phyloP scores from a whole-genome alignment of 2,113 vertebrate species.

The Paralichthys olivaceus region DNA sequence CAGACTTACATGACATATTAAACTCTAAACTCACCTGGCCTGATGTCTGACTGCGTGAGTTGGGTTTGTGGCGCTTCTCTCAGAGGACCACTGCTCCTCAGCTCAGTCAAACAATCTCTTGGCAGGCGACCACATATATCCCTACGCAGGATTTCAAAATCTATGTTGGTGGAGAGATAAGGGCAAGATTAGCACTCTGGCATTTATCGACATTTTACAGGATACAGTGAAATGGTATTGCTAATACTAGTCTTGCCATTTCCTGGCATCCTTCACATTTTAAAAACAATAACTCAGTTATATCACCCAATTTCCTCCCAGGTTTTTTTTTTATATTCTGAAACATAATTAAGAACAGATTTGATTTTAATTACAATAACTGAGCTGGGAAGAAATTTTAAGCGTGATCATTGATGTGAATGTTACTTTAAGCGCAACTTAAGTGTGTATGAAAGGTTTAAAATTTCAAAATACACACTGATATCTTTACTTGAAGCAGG shows the following conservation, averaged over 20 bases:
- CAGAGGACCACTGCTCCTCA: constrained; percentile 48
- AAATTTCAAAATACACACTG: constrained; percentile 32
- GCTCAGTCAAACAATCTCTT: constrained; percentile 38
- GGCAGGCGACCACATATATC: constrained; percentile 70
- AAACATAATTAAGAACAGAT: background rate
- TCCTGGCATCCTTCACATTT: too few species aligned
- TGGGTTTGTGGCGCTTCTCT: constrained; percentile 36
- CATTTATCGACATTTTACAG: too few species aligned
- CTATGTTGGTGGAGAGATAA: constrained; percentile 43
- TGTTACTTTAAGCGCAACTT: background rate
- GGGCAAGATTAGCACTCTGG: background rate
- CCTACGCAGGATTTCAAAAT: constrained; percentile 83
- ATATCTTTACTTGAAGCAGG: constrained; percentile 42
- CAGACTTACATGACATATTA: too few species aligned
- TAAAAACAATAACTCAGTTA: too few species aligned
- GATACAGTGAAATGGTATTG: too few species aligned
- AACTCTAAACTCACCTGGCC: constrained; percentile 72
- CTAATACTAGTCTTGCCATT: too few species aligned
- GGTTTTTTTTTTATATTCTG: background rate
- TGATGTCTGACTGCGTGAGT: constrained; percentile 47
- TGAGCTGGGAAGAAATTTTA: background rate
- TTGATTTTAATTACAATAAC: too few species aligned
- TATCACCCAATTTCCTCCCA: background rate
- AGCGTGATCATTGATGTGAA: background rate
- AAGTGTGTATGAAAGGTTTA: background rate